Percentiles rank a stretch among this genome's conserved stretches.
Conservation (phyloP, 64 coral and sea anemone species). For the Hydrozoanthus tunicans region DNA sequence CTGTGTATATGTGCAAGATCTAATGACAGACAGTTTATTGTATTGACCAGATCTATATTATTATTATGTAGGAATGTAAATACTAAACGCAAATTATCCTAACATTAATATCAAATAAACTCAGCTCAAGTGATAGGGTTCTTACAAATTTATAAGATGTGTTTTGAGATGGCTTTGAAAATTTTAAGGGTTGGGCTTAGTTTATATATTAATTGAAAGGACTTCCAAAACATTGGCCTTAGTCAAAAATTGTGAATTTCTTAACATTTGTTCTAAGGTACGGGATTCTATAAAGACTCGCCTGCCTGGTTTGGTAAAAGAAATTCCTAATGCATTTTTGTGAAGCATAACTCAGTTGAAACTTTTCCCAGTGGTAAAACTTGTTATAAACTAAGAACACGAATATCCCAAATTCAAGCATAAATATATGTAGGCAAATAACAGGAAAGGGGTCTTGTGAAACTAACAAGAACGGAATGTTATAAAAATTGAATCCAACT, state of each 20-base stretch:
- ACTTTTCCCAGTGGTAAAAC: not conserved
- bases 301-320: constrained; percentile 37
- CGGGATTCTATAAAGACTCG: constrained; percentile 23
- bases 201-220: constrained; percentile 41
- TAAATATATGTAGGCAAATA: not conserved
- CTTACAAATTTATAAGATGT: constrained; percentile 42
- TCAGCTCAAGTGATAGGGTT: not conserved
- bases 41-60: not conserved
- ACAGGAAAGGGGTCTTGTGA: too few species aligned
- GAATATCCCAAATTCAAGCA: constrained; percentile 9
- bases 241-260: constrained; percentile 51
- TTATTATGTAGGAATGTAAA: not conserved
- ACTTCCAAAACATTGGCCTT: not conserved
- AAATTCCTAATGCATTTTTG: constrained; percentile 6
- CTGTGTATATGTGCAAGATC: too few species aligned
- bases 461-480: too few species aligned
- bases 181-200: constrained; percentile 34
- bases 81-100: constrained; percentile 15
- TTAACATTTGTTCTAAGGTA: constrained; percentile 22
- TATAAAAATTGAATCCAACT: too few species aligned
- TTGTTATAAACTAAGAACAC: not conserved
- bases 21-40: too few species aligned
- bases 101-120: constrained; percentile 5
- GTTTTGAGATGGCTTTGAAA: constrained; percentile 52
- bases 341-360: constrained; percentile 4